Conservation (phyloP, 2,797 vertebrate genomes). For the Amphiprion clarkii region DNA sequence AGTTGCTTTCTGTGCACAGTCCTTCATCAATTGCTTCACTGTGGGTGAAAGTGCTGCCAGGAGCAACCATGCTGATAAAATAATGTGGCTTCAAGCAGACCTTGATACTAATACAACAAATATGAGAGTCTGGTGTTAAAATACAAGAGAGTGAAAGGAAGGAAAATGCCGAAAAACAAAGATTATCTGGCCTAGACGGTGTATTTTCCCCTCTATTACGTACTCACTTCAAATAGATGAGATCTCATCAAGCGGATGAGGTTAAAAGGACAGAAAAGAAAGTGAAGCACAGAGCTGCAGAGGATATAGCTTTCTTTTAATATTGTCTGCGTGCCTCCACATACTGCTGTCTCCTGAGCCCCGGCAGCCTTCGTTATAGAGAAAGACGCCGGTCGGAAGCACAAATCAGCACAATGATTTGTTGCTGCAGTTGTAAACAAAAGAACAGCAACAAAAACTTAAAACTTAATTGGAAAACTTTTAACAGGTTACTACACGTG, state of each 20-base stretch:
- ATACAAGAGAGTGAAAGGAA: constrained; percentile 14
- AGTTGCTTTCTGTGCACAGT: constrained; percentile 37
- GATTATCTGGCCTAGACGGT: not conserved
- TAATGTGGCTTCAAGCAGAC: constrained; percentile 56
- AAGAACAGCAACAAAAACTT: too few relatives aligned
- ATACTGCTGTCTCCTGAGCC: not conserved
- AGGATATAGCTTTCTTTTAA: constrained; percentile 13
- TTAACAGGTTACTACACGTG: not conserved
- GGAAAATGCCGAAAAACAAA: constrained; percentile 20
- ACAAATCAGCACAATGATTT: not conserved
- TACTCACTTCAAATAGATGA: constrained; percentile 22
- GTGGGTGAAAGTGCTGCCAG: constrained; percentile 38
- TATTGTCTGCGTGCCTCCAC: not conserved
- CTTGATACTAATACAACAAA: constrained; percentile 34
- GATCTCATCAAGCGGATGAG: not conserved
- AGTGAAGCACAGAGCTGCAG: constrained; percentile 1
- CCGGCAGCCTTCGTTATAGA: not conserved
- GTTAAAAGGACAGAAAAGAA: constrained; percentile 11
- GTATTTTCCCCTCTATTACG: constrained; percentile 15
- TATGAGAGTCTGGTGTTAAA: constrained; percentile 22
- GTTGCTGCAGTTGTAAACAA: not conserved
- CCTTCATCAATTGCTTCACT: constrained; percentile 50
- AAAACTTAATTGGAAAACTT: not conserved
- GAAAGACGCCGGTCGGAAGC: not conserved
- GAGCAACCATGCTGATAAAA: constrained; percentile 54